phyloP scores from a whole-genome alignment of 2,888 invertebrate genomes.

The Hydropsyche betteni region DNA sequence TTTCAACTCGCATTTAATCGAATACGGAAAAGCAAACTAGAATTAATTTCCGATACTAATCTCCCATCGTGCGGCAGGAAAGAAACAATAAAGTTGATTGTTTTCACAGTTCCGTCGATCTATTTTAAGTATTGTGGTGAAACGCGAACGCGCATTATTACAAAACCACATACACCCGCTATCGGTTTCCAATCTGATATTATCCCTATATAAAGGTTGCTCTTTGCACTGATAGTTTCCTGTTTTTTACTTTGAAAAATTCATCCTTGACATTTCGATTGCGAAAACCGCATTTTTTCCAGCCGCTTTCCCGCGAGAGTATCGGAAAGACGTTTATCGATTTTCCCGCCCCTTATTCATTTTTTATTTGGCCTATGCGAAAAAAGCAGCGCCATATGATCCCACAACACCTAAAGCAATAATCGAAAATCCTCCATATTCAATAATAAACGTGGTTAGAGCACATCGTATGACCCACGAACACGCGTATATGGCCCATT shows the following conservation, averaged over 20 bases:
- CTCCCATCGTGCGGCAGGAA: neutral
- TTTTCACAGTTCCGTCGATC: slow-evolving; percentile 9
- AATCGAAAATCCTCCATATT: neutral
- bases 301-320: neutral
- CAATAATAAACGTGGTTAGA: neutral
- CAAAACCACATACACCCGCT: neutral
- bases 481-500: no score
- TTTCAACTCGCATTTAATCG: slow-evolving; percentile 6
- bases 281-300: neutral
- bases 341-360: neutral
- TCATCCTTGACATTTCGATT: no score
- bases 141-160: neutral
- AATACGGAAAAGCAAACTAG: slow-evolving; percentile 7
- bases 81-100: slow-evolving; percentile 5
- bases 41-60: slow-evolving; percentile 18
- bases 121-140: neutral
- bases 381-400: neutral
- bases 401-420: slow-evolving; percentile 6
- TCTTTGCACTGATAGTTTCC: no score
- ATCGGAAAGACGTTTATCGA: neutral
- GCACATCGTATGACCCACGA: neutral
- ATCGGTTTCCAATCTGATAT: no score
- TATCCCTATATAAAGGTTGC: no score
- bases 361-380: neutral
- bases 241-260: no score